Percentiles rank a stretch among this genome's conserved stretches.
These are phyloP conservation scores for Temnothorax curvispinosus DNA, from an alignment of 1,140 invertebrate species.

Conservation along the genomic window DNA sequence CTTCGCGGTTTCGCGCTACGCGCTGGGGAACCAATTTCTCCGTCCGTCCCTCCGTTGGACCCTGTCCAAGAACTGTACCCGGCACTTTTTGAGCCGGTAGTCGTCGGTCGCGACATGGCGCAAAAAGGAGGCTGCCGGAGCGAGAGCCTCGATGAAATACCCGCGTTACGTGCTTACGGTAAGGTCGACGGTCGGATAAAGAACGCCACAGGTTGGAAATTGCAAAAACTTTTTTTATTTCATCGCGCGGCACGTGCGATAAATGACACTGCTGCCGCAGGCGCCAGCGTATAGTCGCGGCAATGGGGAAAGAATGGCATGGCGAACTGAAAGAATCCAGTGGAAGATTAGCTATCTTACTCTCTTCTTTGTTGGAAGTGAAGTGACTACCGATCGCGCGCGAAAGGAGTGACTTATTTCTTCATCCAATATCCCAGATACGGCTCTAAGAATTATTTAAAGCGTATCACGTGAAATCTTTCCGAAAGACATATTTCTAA, in stretches of 20 bases:
- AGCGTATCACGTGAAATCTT: background rate
- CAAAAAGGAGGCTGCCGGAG: conserved; percentile 17
- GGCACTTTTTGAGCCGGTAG: conserved; percentile 1
- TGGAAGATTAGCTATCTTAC: background rate
- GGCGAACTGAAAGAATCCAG: background rate
- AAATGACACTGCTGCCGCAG: background rate
- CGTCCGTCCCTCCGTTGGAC: conserved; percentile 18
- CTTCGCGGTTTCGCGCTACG: conserved; percentile 42
- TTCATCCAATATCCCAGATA: background rate
- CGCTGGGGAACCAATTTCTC: conserved; percentile 30
- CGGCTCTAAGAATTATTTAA: background rate
- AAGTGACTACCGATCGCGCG: background rate
- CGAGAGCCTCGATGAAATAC: conserved; percentile 36
- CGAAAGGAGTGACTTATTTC: background rate
- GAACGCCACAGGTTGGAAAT: conserved; percentile 56
- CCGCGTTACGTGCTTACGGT: conserved; percentile 18
- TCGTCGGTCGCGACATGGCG: conserved; percentile 15
- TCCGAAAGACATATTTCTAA: background rate
- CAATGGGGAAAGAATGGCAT: conserved; percentile 11
- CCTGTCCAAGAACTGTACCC: conserved; percentile 35
- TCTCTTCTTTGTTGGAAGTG: background rate
- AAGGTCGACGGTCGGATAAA: conserved; percentile 41
- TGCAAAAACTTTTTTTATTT: conserved; percentile 51
- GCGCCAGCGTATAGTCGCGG: background rate
- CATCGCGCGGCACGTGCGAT: conserved; percentile 35